Conservation (phyloP, 2,888 invertebrate genomes). For the Tryphoninae sp. region DNA sequence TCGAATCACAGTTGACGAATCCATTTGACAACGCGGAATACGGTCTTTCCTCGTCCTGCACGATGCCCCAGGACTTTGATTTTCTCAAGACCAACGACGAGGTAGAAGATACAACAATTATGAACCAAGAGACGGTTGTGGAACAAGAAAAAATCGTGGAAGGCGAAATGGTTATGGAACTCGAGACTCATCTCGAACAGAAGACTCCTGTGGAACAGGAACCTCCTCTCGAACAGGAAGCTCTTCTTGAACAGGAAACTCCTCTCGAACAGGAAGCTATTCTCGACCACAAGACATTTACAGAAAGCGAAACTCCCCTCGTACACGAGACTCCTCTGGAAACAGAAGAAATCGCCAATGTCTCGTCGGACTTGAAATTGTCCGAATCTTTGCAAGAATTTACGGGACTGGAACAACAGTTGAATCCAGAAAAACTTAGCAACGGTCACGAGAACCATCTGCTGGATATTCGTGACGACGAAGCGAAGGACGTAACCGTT, state of each 20-base stretch:
- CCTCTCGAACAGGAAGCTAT: conserved; percentile 33
- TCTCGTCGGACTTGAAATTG: conserved; percentile 66
- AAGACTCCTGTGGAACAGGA: conserved; percentile 13
- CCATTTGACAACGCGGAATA: conserved; percentile 43
- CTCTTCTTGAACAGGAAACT: conserved; percentile 39
- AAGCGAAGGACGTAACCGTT: conserved; percentile 30
- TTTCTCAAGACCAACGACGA: conserved; percentile 11
- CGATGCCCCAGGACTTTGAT: conserved; percentile 26
- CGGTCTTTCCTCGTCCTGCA: not conserved
- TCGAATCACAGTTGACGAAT: conserved; percentile 17
- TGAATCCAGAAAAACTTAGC: conserved; percentile 64
- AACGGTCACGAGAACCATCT: conserved; percentile 45
- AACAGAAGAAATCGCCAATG: conserved; percentile 24
- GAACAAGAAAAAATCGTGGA: conserved; percentile 13
- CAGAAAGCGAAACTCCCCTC: conserved; percentile 13
- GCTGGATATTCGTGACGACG: conserved; percentile 28
- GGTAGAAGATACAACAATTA: not conserved
- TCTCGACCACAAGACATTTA: not conserved
- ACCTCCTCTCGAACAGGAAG: conserved; percentile 1
- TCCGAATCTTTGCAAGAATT: conserved; percentile 76
- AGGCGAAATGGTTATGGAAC: conserved; percentile 51
- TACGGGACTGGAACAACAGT: conserved; percentile 73
- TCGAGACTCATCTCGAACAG: conserved; percentile 1
- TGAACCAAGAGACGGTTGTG: conserved; percentile 45
- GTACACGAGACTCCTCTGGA: conserved; percentile 50